Evolutionary conservation across 1,140 invertebrate genomes (phyloP), one percentile per base, ranked within the genome.

Genomic region (Drosophila biarmipes): DNA sequence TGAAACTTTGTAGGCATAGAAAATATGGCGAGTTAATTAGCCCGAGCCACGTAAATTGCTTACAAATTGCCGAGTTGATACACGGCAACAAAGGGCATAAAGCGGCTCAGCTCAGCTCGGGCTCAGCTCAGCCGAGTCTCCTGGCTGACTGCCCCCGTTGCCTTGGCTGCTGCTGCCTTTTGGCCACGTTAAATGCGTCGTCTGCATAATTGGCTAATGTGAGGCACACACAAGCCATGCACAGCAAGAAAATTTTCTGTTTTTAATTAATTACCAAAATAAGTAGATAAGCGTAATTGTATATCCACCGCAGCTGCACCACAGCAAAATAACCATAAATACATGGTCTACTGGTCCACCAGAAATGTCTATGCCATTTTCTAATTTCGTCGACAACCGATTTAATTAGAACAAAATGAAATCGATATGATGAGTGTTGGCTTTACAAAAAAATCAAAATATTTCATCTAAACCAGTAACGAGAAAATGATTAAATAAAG

Each of bases 1-100:
- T 87, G 74, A 82, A 86, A 84, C 56, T 85, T 85, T 80, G 58
- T 59, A 75, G 69, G 78, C 84, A 87, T 82, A 89, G 74, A 87
- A 82, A 82, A 78, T 87, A 82, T 82, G 76, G 56, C 59, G 51
- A 78, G 84, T 87, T 86, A 86, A 86, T 86, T 86, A 86, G 82
- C 78, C 58, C 66, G 45, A 75, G 64, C 69, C 66, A 82, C 57
- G 78, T 87, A 80, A 86, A 86, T 87, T 78, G 79, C 72, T 73
- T 80, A 74, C 81, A 85, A 85, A 74, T 85, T 86, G 73, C 63
- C 66, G 55, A 59, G 48, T 59, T 58, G 73, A 64, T 57, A 74
- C 51, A 63, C 37, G 49, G 15, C 14, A 72, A 76, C 75, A 79
- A 73, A 79, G 57, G 58, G 49, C 80, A 57, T 56, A 69, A 56